Conservation (phyloP, 1,140 invertebrate genomes). For the Hyles euphorbiae region DNA sequence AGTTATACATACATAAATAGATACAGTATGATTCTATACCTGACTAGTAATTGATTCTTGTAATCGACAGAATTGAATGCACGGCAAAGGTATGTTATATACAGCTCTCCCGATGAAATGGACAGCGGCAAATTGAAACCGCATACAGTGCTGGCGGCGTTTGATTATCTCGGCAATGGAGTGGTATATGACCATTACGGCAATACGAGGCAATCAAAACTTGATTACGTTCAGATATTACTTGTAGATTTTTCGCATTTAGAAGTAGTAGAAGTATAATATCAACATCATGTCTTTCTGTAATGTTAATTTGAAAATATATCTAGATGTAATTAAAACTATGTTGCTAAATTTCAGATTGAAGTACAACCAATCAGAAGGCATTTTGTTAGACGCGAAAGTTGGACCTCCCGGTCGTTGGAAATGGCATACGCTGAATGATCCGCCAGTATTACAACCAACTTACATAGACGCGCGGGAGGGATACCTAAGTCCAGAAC, state of each 20-base stretch:
- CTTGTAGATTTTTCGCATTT: background rate
- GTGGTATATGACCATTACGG: conserved; percentile 39
- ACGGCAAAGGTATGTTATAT: conserved; percentile 28
- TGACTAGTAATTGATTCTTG: too few species aligned
- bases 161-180: conserved; percentile 38
- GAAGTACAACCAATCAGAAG: conserved; percentile 52
- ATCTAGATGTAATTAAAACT: too few species aligned
- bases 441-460: conserved; percentile 38
- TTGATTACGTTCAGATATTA: background rate
- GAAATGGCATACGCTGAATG: conserved; percentile 52
- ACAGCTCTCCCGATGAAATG: conserved; percentile 22
- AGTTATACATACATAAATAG: too few species aligned
- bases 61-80: conserved; percentile 16
- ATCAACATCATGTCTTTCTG: too few species aligned
- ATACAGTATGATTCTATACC: too few species aligned
- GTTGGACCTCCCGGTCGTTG: conserved; percentile 35
- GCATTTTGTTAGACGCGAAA: conserved; percentile 34
- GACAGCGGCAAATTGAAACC: conserved; percentile 13
- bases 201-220: conserved; percentile 29
- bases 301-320: too few species aligned
- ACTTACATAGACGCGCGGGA: conserved; percentile 20
- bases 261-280: too few species aligned
- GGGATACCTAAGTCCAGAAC: background rate
- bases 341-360: conserved; percentile 25
- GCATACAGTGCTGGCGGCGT: conserved; percentile 27